A percentile compares a stretch with the other conserved stretches of the same genome.
Conservation (phyloP, 2,888 invertebrate genomes). For the Conchocele bisecta region DNA sequence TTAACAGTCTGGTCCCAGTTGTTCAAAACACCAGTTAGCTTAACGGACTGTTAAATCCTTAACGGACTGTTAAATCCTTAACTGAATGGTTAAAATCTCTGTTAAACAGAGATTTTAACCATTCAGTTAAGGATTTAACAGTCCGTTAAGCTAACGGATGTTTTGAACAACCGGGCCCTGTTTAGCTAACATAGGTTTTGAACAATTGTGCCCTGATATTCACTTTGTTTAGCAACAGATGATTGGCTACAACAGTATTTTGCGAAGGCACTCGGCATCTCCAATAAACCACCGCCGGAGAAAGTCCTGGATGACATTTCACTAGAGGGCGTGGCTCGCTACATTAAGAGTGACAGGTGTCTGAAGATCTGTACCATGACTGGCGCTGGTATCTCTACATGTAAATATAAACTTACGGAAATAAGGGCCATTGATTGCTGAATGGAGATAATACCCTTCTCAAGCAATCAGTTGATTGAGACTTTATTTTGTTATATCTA, state of each 20-base stretch:
- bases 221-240: conserved; percentile 13
- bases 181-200: neutral
- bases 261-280: conserved; percentile 41
- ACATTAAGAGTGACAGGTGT: conserved; percentile 89
- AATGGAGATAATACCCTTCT: too few species aligned
- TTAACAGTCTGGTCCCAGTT: too few species aligned
- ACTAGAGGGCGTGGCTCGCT: conserved; percentile 89
- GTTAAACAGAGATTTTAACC: too few species aligned
- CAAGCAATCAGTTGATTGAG: too few species aligned
- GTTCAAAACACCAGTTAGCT: too few species aligned
- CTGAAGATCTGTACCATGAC: conserved; percentile 95
- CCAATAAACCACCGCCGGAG: conserved; percentile 77
- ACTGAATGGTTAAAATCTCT: too few species aligned
- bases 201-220: neutral
- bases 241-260: conserved; percentile 48
- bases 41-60: too few species aligned
- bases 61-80: too few species aligned
- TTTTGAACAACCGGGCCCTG: neutral
- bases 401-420: conserved; percentile 87
- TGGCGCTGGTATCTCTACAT: conserved; percentile 98
- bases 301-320: conserved; percentile 88
- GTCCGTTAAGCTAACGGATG: neutral
- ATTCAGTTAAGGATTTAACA: too few species aligned
- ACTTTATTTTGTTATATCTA: too few species aligned
- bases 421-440: too few species aligned